Evolutionary conservation across 1,140 invertebrate genomes (phyloP).

Genomic region (Aphelenchoides avenae): DNA sequence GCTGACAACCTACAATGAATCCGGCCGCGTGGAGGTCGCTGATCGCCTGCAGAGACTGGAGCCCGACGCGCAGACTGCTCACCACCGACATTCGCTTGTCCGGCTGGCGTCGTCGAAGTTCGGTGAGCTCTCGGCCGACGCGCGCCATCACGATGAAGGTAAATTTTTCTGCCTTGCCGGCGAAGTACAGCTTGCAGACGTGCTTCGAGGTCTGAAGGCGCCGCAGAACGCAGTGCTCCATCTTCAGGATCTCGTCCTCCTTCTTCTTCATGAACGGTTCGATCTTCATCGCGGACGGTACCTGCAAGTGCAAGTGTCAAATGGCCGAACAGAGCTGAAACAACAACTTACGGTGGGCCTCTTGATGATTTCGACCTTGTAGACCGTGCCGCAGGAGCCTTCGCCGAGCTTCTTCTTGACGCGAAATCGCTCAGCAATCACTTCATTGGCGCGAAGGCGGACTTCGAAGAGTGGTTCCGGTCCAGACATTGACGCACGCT

Average conservation of each 20-base stretch:
- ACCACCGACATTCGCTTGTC: conserved; percentile 34
- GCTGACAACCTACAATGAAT: too few species aligned
- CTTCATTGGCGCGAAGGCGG: too few species aligned
- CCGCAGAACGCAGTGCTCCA: conserved; percentile 47
- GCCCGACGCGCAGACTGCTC: conserved; percentile 33
- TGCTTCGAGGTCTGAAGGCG: conserved; percentile 49
- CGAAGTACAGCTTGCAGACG: conserved; percentile 29
- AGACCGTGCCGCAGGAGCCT: conserved; percentile 41
- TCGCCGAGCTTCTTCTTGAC: conserved; percentile 48
- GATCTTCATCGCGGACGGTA: conserved; percentile 29
- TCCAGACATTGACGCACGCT: too few species aligned
- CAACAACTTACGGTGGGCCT: not conserved
- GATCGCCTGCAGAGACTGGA: conserved; percentile 34
- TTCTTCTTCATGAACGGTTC: conserved; percentile 45
- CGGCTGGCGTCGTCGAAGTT: conserved; percentile 40
- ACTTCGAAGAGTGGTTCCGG: too few species aligned
- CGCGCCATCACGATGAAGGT: conserved; percentile 46
- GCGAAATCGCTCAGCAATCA: conserved; percentile 23
- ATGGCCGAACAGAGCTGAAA: not conserved
- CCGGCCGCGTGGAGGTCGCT: conserved; percentile 43
- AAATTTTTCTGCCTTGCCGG: conserved; percentile 38
- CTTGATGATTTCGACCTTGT: conserved; percentile 24
- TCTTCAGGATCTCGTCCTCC: conserved; percentile 48
- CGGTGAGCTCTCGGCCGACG: conserved; percentile 44
- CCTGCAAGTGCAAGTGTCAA: not conserved